phyloP scores from a whole-genome alignment of 2,113 vertebrate species.

The Rhea pennata region DNA sequence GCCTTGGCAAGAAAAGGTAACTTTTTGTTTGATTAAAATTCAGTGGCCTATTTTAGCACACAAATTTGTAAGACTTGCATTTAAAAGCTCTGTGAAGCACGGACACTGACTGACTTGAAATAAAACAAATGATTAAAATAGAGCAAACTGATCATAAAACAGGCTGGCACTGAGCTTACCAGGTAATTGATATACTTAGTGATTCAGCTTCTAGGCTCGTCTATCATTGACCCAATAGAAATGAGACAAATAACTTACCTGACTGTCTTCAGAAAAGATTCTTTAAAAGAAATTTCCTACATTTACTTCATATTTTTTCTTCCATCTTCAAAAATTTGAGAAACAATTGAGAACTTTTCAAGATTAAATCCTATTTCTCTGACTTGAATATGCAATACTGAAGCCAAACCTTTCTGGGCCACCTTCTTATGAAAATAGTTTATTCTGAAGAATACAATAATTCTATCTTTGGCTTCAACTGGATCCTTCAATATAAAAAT shows the following conservation, averaged over 20 bases:
- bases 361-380: background rate
- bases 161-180: background rate
- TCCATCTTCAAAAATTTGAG: background rate
- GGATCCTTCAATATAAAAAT: background rate
- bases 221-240: background rate
- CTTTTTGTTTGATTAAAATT: background rate
- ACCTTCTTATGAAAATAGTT: background rate
- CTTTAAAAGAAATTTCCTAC: background rate
- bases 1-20: background rate
- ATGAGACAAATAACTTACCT: background rate
- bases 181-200: background rate
- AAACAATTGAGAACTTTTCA: background rate
- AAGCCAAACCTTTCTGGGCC: background rate
- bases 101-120: background rate
- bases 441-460: background rate
- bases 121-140: background rate
- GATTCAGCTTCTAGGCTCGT: background rate
- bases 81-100: background rate
- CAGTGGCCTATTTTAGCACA: background rate
- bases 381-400: background rate
- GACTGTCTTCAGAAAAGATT: background rate
- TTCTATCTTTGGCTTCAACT: background rate
- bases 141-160: background rate
- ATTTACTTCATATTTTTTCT: background rate
- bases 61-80: background rate